These are phyloP conservation scores for Dryobates pubescens DNA, from an alignment of 2,797 vertebrate species.

Conservation along the genomic window DNA sequence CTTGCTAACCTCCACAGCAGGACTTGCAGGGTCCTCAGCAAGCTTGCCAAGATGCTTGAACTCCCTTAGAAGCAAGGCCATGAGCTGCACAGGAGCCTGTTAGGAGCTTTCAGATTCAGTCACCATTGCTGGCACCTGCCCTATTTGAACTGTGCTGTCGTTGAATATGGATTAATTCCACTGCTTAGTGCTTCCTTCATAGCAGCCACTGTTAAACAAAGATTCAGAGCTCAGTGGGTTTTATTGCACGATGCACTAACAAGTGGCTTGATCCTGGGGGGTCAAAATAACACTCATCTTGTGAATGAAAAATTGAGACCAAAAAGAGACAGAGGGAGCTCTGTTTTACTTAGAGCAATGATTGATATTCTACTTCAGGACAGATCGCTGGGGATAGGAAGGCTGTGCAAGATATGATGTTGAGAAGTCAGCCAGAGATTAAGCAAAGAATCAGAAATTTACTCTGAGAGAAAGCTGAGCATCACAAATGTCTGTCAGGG, in stretches of 20 bases:
- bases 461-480: not conserved
- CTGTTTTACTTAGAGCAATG: not conserved
- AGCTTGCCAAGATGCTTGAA: not conserved
- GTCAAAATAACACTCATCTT: not conserved
- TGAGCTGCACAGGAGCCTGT: not conserved
- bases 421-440: not conserved
- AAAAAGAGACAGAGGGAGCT: not conserved
- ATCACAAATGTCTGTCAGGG: not conserved
- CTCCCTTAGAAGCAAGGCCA: not conserved
- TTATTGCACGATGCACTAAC: not conserved
- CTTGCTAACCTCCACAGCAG: not conserved
- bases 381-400: not conserved
- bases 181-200: not conserved
- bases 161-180: not conserved
- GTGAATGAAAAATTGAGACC: not conserved
- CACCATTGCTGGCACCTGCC: not conserved
- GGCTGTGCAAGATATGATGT: not conserved
- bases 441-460: not conserved
- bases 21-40: not conserved
- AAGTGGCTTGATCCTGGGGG: not conserved
- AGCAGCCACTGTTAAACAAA: not conserved
- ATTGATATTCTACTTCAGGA: not conserved
- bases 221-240: not conserved
- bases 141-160: not conserved
- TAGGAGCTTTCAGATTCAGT: not conserved